A percentile compares a stretch with the other conserved stretches of the same genome.
Evolutionary conservation across 2,113 vertebrate species (phyloP).

Genomic region (Empidonax alnorum): DNA sequence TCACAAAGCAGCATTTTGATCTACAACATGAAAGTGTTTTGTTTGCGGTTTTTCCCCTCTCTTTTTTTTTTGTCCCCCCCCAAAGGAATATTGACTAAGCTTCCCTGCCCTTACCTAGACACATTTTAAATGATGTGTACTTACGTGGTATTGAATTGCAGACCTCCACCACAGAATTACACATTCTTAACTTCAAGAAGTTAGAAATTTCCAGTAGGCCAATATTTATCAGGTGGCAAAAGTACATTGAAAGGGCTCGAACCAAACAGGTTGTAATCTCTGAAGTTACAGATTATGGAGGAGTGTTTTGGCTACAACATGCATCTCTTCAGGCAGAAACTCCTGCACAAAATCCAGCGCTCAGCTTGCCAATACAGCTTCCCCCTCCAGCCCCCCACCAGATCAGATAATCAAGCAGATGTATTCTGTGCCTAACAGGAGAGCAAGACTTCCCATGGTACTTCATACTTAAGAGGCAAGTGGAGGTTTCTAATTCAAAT

Average conservation of each 20-base stretch:
- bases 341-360: not conserved
- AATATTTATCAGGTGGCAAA: not conserved
- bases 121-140: slow-evolving; percentile 13
- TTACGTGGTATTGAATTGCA: not conserved
- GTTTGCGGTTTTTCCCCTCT: not conserved
- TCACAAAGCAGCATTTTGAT: not conserved
- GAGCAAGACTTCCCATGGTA: not conserved
- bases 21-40: not conserved
- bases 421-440: not conserved
- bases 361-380: not conserved
- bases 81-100: not conserved
- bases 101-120: not conserved
- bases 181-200: slow-evolving; percentile 2
- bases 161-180: not conserved
- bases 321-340: not conserved
- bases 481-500: not conserved
- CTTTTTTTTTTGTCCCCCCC: rapidly evolving
- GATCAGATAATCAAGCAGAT: not conserved
- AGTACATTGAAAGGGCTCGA: not conserved
- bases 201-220: not conserved
- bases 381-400: not conserved
- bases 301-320: not conserved
- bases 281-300: not conserved
- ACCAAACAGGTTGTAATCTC: not conserved
- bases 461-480: not conserved